Percentiles rank a stretch among this genome's conserved stretches.
phyloP scores from a whole-genome alignment of 1,140 invertebrate genomes.

The Drosophila micromelanica region DNA sequence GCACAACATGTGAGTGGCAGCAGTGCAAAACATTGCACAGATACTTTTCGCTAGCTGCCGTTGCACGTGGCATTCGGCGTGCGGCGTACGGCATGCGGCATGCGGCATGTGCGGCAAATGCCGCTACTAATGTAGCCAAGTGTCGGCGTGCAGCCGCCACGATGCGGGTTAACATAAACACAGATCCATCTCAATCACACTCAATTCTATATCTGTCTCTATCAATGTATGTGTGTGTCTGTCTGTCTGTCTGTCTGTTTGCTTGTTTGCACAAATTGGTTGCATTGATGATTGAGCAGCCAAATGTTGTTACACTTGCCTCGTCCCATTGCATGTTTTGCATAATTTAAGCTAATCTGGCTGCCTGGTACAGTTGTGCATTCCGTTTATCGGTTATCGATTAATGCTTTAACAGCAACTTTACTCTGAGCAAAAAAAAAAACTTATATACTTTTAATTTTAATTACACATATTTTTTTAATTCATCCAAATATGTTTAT shows the following conservation, averaged over 20 bases:
- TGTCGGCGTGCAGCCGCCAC: slow-evolving; percentile 9
- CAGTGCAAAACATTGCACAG: slow-evolving; percentile 38
- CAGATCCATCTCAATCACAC: slow-evolving; percentile 47
- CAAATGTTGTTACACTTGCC: slow-evolving; percentile 1
- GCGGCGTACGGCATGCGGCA: slow-evolving; percentile 2
- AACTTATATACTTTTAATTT: too few species aligned
- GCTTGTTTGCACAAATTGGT: slow-evolving; percentile 31
- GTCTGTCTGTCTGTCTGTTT: slow-evolving; percentile 12
- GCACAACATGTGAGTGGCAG: slow-evolving; percentile 38
- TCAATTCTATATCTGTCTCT: background rate
- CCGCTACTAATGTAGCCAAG: slow-evolving; percentile 5
- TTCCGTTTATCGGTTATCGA: slow-evolving; percentile 20
- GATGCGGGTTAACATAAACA: slow-evolving; percentile 46
- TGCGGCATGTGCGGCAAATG: slow-evolving; percentile 11
- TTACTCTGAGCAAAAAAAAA: background rate
- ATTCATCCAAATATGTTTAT: too few species aligned
- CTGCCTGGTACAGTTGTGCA: background rate
- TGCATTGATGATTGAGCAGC: slow-evolving; percentile 41
- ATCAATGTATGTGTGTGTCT: background rate
- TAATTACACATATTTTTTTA: too few species aligned
- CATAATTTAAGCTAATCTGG: slow-evolving; percentile 29
- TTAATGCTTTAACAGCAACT: background rate
- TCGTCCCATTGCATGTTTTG: slow-evolving; percentile 9
- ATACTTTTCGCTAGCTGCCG: slow-evolving; percentile 33
- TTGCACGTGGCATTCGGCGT: background rate